Base-by-base conservation (phyloP, 2,113 vertebrate genomes). In the Erythrolamprus reginae region DNA sequence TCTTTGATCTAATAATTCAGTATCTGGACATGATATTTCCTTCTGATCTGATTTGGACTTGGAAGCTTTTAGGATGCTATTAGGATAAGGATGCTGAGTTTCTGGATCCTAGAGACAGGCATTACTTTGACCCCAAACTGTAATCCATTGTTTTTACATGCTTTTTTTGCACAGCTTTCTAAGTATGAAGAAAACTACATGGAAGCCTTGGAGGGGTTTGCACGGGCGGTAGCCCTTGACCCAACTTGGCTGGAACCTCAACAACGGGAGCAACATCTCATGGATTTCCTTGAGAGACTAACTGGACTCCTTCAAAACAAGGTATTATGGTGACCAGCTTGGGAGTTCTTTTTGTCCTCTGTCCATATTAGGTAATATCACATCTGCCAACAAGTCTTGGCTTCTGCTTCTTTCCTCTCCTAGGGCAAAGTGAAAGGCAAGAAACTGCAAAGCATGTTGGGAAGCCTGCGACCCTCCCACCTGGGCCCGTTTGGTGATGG, bases 111-210 rank as follows among this genome's bases (percentile, higher is more conserved):
- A 26, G 51, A 33, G 61, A 45, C 45, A 47, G 33, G 21, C 15
- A n/a, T 33, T 56, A 3, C 58, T 38, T n/a, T 84, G 1, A 5
- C 23, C 12, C 55, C 45, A 19, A 42, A 4, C n/a, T 55, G 45
- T 55, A 26, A 33, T 51, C 26, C 70, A 53, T 10, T 12, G 50
- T 26, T 90, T 26, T 86, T 65, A 19, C 53, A 21, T 33, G 24
- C 24, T 55, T 83, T 61, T 61, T 56, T 33, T 52, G 24, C 6
- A 10, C 93, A 98, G 98, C 95, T 99, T 82, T 98, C 98, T 95
- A 98, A 99, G 94, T 99, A 98, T 6, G 98, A 98, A 94, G 98
- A 99, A 96, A 98, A 97, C 96, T 99, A 97, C 4, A 96, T 96
- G 5, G 98, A 97, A 4, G 98, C 98, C 53, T 94, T 99, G 10